Evolutionary conservation across 53 echinoderm and acorn worm genomes (phyloP).

Genomic region (Echinometra lucunter): DNA sequence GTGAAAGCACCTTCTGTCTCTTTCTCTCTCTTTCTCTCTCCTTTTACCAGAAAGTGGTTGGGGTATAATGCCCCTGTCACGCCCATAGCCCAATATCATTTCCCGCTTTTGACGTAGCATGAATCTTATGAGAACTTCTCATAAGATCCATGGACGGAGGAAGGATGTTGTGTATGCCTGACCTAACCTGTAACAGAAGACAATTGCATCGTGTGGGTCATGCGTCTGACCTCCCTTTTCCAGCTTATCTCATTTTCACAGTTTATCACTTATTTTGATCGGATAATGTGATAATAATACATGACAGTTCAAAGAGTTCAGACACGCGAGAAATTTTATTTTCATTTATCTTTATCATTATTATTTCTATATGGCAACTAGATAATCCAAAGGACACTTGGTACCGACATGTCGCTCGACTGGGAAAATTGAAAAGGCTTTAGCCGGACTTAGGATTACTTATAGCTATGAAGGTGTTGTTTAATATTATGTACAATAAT

Average conservation of each 20-base stretch:
- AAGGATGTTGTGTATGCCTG: neutral
- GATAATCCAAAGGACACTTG: too few relatives aligned
- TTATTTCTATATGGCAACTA: neutral
- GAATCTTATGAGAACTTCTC: too few relatives aligned
- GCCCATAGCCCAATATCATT: neutral
- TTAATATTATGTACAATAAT: too few relatives aligned
- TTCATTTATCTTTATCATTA: too few relatives aligned
- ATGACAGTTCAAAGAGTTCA: neutral
- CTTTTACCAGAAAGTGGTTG: neutral
- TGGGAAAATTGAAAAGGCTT: too few relatives aligned
- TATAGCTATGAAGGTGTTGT: too few relatives aligned
- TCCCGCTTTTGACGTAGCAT: neutral
- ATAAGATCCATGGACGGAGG: too few relatives aligned
- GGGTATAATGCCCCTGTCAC: neutral
- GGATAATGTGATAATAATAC: neutral
- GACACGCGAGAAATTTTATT: neutral
- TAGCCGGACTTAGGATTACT: too few relatives aligned
- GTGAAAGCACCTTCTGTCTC: too few relatives aligned
- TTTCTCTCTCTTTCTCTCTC: too few relatives aligned
- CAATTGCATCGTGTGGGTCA: neutral
- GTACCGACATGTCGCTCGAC: too few relatives aligned
- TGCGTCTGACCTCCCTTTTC: neutral
- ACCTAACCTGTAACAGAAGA: neutral
- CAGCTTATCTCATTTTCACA: neutral
- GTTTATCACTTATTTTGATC: constrained; percentile 1